These are phyloP conservation scores for Drosophila nr. perissopoda DNA, from an alignment of 2,888 invertebrate genomes.

Conservation along the genomic window DNA sequence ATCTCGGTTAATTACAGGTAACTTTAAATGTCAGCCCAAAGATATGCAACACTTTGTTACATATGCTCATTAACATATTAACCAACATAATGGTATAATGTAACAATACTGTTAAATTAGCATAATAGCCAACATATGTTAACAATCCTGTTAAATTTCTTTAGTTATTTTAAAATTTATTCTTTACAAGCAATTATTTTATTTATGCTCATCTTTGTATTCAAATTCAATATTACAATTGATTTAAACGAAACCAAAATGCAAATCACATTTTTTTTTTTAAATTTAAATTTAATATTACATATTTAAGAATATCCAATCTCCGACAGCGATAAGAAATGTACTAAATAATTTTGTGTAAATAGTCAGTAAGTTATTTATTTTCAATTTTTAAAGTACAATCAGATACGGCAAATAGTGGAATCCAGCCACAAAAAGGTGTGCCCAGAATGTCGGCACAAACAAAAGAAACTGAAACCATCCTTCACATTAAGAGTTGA, in stretches of 20 bases:
- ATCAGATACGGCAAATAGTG: slow-evolving; percentile 22
- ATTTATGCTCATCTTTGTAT: background rate
- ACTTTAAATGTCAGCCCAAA: slow-evolving; percentile 13
- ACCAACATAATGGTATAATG: background rate
- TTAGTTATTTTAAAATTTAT: background rate
- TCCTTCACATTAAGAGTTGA: slow-evolving; percentile 77
- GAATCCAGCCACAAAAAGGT: slow-evolving; percentile 26
- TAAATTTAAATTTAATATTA: background rate
- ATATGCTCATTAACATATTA: slow-evolving; percentile 10
- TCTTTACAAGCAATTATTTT: background rate
- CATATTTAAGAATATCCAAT: background rate
- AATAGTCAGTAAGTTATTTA: background rate
- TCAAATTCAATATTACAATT: background rate
- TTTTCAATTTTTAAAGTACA: background rate
- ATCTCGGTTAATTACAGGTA: background rate
- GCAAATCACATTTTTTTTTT: background rate
- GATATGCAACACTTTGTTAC: background rate
- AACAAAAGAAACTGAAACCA: slow-evolving; percentile 28
- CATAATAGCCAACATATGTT: slow-evolving; percentile 6
- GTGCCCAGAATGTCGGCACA: slow-evolving; percentile 46
- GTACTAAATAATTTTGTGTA: too few species aligned
- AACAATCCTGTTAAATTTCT: slow-evolving; percentile 10
- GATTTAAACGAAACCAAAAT: background rate
- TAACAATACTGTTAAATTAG: slow-evolving; percentile 14
- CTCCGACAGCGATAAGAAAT: background rate